Conservation (phyloP, 1,140 invertebrate genomes). For the Bombus confusus region DNA sequence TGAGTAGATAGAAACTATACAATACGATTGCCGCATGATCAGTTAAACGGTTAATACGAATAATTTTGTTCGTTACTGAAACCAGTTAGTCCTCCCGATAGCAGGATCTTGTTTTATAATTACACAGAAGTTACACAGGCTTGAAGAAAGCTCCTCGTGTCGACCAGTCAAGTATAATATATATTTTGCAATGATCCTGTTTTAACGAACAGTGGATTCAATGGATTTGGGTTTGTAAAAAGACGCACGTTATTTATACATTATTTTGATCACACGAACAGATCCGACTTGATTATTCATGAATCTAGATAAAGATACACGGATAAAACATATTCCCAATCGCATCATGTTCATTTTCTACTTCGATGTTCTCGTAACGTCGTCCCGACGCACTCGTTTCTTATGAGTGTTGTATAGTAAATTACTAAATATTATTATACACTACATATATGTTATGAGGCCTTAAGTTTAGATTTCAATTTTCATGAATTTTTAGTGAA, state of each 20-base stretch:
- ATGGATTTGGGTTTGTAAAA: neutral
- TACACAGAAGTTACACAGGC: slow-evolving; percentile 20
- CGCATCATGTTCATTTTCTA: neutral
- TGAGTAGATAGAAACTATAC: neutral
- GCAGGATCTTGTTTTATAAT: neutral
- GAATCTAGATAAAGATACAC: neutral
- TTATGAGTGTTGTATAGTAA: slow-evolving; percentile 49
- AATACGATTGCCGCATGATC: neutral
- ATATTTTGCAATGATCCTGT: too few species aligned
- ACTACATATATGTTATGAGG: slow-evolving; percentile 78
- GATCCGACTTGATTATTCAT: neutral
- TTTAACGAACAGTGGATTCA: neutral
- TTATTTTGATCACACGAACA: too few species aligned
- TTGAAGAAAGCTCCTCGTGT: slow-evolving; percentile 21
- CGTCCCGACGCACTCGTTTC: neutral
- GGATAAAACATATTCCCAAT: too few species aligned
- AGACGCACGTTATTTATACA: neutral
- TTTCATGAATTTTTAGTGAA: slow-evolving; percentile 74
- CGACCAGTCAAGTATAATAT: neutral
- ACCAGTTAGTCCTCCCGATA: slow-evolving; percentile 13
- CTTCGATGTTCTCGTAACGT: neutral
- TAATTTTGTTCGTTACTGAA: slow-evolving; percentile 29
- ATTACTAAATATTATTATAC: slow-evolving; percentile 78
- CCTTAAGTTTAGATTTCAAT: slow-evolving; percentile 66
- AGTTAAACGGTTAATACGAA: slow-evolving; percentile 24